A percentile compares a stretch with the other conserved stretches of the same genome.
phyloP scores from a whole-genome alignment of 2,113 vertebrate species.

The Tricholaema leucomelas region DNA sequence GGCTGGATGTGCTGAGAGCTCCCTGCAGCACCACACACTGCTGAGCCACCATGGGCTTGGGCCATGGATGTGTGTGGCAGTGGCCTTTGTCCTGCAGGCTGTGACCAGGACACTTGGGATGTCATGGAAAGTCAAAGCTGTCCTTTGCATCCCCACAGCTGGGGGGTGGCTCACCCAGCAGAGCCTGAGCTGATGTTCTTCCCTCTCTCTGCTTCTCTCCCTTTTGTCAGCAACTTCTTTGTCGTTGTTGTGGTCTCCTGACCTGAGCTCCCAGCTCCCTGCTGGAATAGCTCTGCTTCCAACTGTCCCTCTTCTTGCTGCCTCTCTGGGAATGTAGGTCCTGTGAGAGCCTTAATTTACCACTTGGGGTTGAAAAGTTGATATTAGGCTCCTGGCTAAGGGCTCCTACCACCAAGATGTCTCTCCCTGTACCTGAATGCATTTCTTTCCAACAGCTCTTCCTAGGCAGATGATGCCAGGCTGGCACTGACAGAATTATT shows the following conservation, averaged over 20 bases:
- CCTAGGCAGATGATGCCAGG: neutral
- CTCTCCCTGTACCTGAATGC: neutral
- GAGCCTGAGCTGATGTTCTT: conserved; percentile 23
- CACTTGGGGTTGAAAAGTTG: neutral
- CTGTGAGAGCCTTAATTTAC: neutral
- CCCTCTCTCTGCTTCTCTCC: neutral
- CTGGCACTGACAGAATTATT: conserved; percentile 15
- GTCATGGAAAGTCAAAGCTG: accelerated
- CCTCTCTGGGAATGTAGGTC: neutral
- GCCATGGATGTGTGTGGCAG: accelerated
- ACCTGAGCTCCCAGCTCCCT: neutral
- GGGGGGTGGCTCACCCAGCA: neutral
- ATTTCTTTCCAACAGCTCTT: neutral
- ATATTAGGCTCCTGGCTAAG: neutral
- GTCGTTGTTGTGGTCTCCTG: neutral
- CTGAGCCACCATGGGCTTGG: neutral
- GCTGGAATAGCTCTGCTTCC: neutral
- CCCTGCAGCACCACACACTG: accelerated
- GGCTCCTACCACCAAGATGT: neutral
- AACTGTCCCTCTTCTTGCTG: neutral
- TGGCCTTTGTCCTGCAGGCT: neutral
- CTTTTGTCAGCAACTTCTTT: conserved; percentile 46
- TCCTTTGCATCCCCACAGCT: neutral
- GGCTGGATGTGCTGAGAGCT: neutral
- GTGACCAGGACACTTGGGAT: accelerated